Conservation (phyloP, 2,113 vertebrate species). For the Origma solitaria region DNA sequence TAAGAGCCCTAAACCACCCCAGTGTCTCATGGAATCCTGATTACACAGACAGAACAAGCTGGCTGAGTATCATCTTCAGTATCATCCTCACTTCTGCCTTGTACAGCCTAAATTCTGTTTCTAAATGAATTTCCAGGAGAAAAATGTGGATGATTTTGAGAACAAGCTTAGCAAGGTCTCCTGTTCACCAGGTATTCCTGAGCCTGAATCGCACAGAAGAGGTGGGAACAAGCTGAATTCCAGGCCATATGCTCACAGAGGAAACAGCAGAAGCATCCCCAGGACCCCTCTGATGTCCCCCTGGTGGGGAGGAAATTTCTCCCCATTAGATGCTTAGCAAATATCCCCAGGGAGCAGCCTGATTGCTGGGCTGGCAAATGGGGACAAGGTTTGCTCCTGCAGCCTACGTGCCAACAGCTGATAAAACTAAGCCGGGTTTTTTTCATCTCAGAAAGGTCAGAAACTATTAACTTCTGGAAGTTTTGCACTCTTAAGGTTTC, state of each 20-base stretch:
- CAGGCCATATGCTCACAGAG: neutral
- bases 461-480: slow-evolving; percentile 49
- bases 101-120: neutral
- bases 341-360: neutral
- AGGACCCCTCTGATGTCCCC: neutral
- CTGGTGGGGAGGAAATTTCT: neutral
- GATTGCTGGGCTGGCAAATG: neutral
- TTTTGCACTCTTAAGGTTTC: slow-evolving; percentile 7
- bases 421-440: neutral
- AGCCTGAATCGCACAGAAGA: neutral
- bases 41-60: neutral
- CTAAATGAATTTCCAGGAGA: neutral
- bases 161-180: neutral
- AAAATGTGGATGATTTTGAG: neutral
- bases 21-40: neutral
- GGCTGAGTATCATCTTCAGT: neutral
- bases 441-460: slow-evolving; percentile 20
- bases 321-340: neutral
- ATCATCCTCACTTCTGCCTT: neutral
- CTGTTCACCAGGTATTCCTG: neutral
- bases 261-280: neutral
- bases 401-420: neutral
- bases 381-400: neutral
- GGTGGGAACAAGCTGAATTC: neutral
- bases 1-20: neutral